Evolutionary conservation across 2,888 invertebrate genomes (phyloP), one percentile per base, ranked within the genome.

Genomic region (Prenolepis imparis): DNA sequence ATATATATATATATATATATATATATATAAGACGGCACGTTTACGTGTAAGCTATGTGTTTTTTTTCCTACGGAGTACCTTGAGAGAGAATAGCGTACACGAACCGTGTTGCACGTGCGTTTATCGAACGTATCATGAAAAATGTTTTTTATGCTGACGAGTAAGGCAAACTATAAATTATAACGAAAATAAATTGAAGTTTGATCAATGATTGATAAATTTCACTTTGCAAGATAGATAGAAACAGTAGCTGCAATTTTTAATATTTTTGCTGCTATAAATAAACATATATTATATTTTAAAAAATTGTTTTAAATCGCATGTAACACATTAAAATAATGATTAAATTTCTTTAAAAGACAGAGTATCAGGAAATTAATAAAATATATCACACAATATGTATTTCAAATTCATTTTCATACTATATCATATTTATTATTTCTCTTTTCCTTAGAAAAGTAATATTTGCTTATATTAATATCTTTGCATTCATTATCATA

Each of bases 11-110:
- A n/a, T n/a, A n/a, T n/a, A n/a, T 32, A 90, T 77, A 81, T n/a
- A 73, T 82, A 66, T 85, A 85, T 32, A 90, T 77, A 81, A 73
- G 70, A 74, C 82, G 74, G 84, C 87, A 83, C 89, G 61, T 90
- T 89, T 84, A 84, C 84, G 83, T 55, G 81, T 21, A 44, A 59
- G n/a, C 15, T 39, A n/a, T 80, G 18, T 12, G 44, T 77, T 44
- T 48, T 18, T 41, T n/a, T 36, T 39, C 6, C 9, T 5, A 15
- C n/a, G 11, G 12, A 77, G 52, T 75, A 81, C 24, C 52, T 55
- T 63, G 41, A 77, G 21, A 77, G 21, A 28, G 41, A 74, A n/a
- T 21, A 36, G 28, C 52, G 28, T 63, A n/a, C 24, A 74, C 55
- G 82, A 48, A 74, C 67, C 81, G 74, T 82, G 73, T 18, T 81